phyloP scores from a whole-genome alignment of 2,113 vertebrate genomes.

The Lophura nycthemera region DNA sequence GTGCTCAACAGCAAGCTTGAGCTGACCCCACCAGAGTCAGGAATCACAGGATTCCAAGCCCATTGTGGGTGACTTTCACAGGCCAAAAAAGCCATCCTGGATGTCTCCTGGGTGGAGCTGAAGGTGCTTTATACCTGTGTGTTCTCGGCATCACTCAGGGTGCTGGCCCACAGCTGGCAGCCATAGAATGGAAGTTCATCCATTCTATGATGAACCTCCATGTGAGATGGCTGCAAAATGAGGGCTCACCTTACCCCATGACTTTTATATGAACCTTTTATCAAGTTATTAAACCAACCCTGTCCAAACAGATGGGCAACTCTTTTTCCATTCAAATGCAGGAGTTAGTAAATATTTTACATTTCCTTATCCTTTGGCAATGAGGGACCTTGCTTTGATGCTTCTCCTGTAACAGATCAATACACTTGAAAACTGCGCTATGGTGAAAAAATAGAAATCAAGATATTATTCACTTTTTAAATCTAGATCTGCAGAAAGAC shows the following conservation, averaged over 20 bases:
- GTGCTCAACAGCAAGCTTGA: neutral
- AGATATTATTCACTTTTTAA: neutral
- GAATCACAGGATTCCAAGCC: neutral
- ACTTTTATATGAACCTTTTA: neutral
- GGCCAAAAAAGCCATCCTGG: neutral
- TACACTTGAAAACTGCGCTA: neutral
- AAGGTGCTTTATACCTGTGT: accelerated
- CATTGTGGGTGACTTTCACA: neutral
- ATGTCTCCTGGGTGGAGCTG: accelerated
- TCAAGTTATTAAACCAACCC: neutral
- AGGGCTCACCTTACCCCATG: neutral
- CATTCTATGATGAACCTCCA: neutral
- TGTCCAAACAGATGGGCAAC: neutral
- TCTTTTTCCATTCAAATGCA: neutral
- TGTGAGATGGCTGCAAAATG: neutral
- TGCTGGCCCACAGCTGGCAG: accelerated
- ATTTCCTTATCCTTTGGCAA: neutral
- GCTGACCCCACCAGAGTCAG: neutral
- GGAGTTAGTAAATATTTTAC: neutral
- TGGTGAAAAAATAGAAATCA: neutral
- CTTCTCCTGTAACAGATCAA: neutral
- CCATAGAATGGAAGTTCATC: neutral
- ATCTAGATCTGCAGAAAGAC: neutral
- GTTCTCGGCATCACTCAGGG: neutral
- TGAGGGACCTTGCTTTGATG: neutral